Conservation (phyloP, 2,113 vertebrate species). For the Mus musculus region GRCm39 chr5:106018501-106019000, state of each 20-base stretch:
- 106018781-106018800: neutral
- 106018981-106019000: neutral
- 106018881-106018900: neutral
- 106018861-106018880: neutral
- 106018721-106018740: neutral
- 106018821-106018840: neutral
- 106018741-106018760: too few species aligned
- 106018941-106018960: neutral
- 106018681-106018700: neutral
- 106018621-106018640: too few species aligned
- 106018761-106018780: neutral
- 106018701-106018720: neutral
- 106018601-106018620: neutral
- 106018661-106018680: neutral
- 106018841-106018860: neutral
- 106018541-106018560: too few species aligned
- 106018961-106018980: neutral
- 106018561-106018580: too few species aligned
- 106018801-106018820: neutral
- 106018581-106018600: too few species aligned
- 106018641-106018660: neutral
- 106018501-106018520: too few species aligned
- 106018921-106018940: neutral
- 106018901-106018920: neutral
- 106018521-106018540: too few species aligned